These are phyloP conservation scores for Champsocephalus gunnari DNA, from an alignment of 2,797 vertebrate species.

Conservation along the genomic window DNA sequence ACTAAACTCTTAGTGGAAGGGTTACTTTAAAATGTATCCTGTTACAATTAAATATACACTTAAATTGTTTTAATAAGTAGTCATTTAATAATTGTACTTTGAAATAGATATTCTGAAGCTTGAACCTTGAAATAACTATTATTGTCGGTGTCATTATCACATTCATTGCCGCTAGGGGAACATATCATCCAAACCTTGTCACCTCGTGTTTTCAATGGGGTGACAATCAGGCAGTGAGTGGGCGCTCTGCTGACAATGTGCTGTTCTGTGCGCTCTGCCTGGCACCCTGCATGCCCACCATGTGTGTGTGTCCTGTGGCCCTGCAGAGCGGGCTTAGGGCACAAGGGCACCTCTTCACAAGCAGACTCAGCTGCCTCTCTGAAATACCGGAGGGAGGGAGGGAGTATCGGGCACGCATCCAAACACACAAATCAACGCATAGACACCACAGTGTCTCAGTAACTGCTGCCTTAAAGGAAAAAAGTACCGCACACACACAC, in stretches of 20 bases:
- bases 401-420: slow-evolving; percentile 40
- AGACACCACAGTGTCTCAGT: slow-evolving; percentile 34
- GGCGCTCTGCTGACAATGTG: slow-evolving; percentile 56
- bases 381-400: slow-evolving; percentile 36
- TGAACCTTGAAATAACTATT: background rate
- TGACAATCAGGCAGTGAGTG: slow-evolving; percentile 29
- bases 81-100: background rate
- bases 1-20: background rate
- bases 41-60: no score
- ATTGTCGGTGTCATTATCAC: background rate
- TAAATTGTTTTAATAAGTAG: no score
- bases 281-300: slow-evolving; percentile 59
- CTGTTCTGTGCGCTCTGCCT: slow-evolving; percentile 58
- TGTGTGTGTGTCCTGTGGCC: slow-evolving; percentile 58
- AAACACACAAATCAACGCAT: slow-evolving; percentile 54
- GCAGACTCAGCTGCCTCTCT: slow-evolving; percentile 67
- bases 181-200: slow-evolving; percentile 12
- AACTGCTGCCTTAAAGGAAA: slow-evolving; percentile 24
- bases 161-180: slow-evolving; percentile 4
- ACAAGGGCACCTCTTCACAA: slow-evolving; percentile 70
- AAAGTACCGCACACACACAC: slow-evolving; percentile 1
- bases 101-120: background rate
- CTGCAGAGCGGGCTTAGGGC: slow-evolving; percentile 53
- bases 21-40: no score
- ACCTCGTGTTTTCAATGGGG: background rate